Percentiles rank a stretch among this genome's conserved stretches.
These are phyloP conservation scores for Drosophila malerkotliana DNA, from an alignment of 1,140 invertebrate species.

Conservation along the genomic window DNA sequence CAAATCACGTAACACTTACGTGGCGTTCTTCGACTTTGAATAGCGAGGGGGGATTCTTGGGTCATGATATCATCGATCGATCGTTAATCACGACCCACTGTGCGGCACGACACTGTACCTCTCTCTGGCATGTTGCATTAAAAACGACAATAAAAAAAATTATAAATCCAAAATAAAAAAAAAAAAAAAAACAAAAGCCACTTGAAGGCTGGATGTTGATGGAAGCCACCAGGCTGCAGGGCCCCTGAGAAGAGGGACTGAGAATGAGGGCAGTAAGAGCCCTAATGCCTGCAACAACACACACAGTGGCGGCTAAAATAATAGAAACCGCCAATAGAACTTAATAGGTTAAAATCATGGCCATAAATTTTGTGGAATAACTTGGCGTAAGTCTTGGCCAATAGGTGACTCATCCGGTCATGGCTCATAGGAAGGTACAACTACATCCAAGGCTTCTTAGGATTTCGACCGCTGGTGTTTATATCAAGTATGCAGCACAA, in stretches of 20 bases:
- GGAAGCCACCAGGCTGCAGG: conserved; percentile 40
- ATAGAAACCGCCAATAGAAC: conserved; percentile 1
- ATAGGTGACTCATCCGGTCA: too few relatives aligned
- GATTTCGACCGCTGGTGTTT: too few relatives aligned
- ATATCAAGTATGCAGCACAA: conserved; percentile 36
- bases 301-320: conserved; percentile 8
- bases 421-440: too few relatives aligned
- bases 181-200: conserved; percentile 7
- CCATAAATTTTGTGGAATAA: too few relatives aligned
- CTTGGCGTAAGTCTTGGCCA: too few relatives aligned
- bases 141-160: conserved; percentile 32
- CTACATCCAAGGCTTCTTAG: neutral
- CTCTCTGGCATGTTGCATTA: conserved; percentile 38
- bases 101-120: conserved; percentile 23
- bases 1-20: conserved; percentile 26
- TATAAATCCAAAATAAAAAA: conserved; percentile 15
- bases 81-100: conserved; percentile 11
- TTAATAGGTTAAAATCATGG: too few relatives aligned
- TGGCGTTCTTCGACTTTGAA: conserved; percentile 1
- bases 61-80: conserved; percentile 26
- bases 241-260: conserved; percentile 4
- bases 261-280: conserved; percentile 28
- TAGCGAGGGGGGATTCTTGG: neutral
- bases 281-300: neutral
- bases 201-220: conserved; percentile 40